Evolutionary conservation across 2,888 invertebrate species (phyloP).

Genomic region (Ceriagrion tenellum): DNA sequence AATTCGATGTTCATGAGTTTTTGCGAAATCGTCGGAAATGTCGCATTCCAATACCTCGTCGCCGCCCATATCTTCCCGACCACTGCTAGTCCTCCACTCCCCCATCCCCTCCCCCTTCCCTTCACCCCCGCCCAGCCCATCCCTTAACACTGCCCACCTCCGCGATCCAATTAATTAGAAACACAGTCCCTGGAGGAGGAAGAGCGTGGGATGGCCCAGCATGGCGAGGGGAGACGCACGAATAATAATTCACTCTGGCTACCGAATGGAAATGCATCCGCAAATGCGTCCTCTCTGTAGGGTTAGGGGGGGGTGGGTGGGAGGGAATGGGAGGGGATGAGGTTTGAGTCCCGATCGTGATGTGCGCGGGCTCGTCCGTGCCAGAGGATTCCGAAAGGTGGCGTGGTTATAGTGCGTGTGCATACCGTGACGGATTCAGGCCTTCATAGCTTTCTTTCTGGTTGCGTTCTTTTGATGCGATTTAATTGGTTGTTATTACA

Average conservation of each 20-base stretch:
- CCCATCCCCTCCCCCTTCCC: background rate
- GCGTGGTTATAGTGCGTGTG: background rate
- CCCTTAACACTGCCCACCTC: background rate
- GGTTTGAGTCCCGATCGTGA: background rate
- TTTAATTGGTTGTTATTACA: no score
- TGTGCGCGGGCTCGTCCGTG: background rate
- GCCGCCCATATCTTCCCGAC: no score
- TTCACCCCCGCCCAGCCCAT: background rate
- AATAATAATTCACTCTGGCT: background rate
- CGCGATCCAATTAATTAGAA: constrained; percentile 1
- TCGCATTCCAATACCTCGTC: background rate
- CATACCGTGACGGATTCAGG: no score
- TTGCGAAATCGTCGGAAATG: background rate
- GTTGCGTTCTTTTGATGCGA: no score
- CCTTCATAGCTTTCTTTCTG: no score
- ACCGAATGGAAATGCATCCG: constrained; percentile 3
- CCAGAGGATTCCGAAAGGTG: background rate
- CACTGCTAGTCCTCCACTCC: no score
- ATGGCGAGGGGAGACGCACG: background rate
- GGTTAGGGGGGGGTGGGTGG: background rate
- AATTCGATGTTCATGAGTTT: no score
- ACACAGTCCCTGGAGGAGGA: background rate
- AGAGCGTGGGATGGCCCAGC: background rate
- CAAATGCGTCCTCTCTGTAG: background rate
- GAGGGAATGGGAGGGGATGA: background rate